Evolutionary conservation across 2,797 vertebrate genomes (phyloP).

Genomic region (Nannoperca obscura): DNA sequence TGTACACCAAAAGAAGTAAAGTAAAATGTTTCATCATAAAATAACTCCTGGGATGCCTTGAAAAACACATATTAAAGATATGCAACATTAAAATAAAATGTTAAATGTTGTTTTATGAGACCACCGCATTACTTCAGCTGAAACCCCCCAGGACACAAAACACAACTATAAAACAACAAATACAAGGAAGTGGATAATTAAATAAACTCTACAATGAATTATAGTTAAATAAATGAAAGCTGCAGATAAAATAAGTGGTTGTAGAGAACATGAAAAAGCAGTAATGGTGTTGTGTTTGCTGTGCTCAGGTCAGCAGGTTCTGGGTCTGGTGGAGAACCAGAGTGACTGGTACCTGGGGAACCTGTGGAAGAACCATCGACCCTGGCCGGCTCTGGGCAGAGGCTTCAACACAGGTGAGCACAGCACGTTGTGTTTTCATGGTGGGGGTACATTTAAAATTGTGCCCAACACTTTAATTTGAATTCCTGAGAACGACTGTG

Average conservation of each 20-base stretch:
- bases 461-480: background rate
- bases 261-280: background rate
- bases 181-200: background rate
- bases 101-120: background rate
- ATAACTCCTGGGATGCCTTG: background rate
- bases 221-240: background rate
- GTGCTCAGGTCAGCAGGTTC: conserved; percentile 93
- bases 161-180: background rate
- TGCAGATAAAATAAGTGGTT: background rate
- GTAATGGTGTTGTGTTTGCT: conserved; percentile 11
- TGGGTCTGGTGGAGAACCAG: conserved; percentile 98
- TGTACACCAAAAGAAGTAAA: background rate
- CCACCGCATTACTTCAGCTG: background rate
- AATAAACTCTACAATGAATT: background rate
- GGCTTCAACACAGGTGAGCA: conserved; percentile 96
- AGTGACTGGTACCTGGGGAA: conserved; percentile 99
- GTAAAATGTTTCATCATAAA: background rate
- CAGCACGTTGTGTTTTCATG: background rate
- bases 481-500: too few species aligned
- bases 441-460: background rate
- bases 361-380: conserved; percentile 98
- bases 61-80: background rate
- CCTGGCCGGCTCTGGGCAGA: conserved; percentile 95
- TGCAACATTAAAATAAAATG: background rate
- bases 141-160: background rate